Evolutionary conservation across 2,113 vertebrate species (phyloP).

Genomic region (Syngnathus scovelli): DNA sequence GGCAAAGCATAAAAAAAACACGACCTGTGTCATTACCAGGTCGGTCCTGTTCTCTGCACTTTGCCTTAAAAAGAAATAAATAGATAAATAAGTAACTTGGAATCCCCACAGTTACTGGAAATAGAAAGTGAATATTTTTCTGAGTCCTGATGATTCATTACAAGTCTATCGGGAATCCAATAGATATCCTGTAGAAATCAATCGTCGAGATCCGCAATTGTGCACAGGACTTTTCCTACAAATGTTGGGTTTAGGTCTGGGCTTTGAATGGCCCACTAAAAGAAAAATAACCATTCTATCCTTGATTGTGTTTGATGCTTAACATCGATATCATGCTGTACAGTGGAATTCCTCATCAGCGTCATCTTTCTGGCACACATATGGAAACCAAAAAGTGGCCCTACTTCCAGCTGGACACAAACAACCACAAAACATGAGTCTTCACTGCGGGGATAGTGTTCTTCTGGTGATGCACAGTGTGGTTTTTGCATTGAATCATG

Average conservation of each 20-base stretch:
- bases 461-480: constrained; percentile 4
- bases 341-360: background rate
- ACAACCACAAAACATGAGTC: constrained; percentile 5
- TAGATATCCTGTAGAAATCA: background rate
- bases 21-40: background rate
- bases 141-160: background rate
- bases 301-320: background rate
- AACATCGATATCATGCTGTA: background rate
- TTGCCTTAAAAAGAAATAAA: background rate
- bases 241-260: background rate
- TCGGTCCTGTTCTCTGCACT: background rate
- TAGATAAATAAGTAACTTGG: no score
- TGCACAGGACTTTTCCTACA: background rate
- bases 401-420: background rate
- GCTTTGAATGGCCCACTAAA: background rate
- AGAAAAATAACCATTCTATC: background rate
- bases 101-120: background rate
- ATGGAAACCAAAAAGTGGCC: background rate
- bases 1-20: background rate
- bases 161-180: background rate
- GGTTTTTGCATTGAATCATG: background rate
- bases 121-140: background rate
- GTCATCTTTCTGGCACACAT: background rate
- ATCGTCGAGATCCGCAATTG: background rate
- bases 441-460: background rate